Evolutionary conservation across 2,888 invertebrate species (phyloP), one percentile per base, ranked within the genome.

Genomic region (Lacanobia oleracea): DNA sequence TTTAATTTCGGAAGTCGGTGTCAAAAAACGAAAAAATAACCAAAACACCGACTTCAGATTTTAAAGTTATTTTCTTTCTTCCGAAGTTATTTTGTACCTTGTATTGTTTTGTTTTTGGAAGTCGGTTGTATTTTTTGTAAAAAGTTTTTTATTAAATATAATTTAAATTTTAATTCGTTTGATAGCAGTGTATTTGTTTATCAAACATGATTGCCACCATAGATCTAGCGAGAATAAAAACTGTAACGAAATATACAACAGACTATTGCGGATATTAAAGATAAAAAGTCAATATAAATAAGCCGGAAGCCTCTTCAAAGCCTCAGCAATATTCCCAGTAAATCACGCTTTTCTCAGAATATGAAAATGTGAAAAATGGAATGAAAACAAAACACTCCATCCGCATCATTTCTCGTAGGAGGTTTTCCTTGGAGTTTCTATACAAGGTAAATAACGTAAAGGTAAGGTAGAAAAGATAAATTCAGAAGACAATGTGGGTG

Each of bases 321-420:
- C 50, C n/a, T 23, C 18, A 14, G 23, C 59, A 43, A 64, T 64
- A 75, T 72, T 64, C 60, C 54, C 14, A 51, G 60, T 33, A 63
- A 67, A 79, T 66, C 67, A 40, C 60, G 64, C 8, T 60, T 43
- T 53, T 45, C 48, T 27, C n/a, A 16, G 50, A 53, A 75, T 61
- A 68, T 59, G 48, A 62, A 67, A 74, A 61, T 61, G 33, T 50
- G 53, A 65, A 53, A 68, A 78, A 75, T 75, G 50, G 62, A 80
- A 75, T 57, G 64, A 61, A 68, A 78, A 65, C 75, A 65, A 75
- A 80, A 75, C 75, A 61, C 40, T 53, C 8, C 48, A 27, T 51
- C 37, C 21, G 27, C 18, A 43, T 18, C 6, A 18, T 45, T 57
- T 51, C 21, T 45, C 45, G 56, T 51, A 7, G 5, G 54, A 40